Conservation (phyloP, 2,797 vertebrate species). For the Tympanoctomys barrerae region DNA sequence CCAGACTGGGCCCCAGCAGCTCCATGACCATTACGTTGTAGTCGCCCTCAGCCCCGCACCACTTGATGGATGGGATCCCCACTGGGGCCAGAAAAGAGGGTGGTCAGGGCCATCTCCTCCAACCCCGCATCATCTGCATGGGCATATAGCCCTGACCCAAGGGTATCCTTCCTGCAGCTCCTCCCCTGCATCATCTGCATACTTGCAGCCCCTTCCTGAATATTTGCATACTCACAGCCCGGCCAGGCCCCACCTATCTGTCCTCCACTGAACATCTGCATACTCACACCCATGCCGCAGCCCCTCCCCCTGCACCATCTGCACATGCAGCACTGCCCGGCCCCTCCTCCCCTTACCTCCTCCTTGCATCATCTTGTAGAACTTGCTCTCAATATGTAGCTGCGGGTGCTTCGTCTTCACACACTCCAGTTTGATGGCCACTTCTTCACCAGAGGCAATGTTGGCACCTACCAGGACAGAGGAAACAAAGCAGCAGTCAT, state of each 20-base stretch:
- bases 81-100: slow-evolving; percentile 87
- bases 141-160: background rate
- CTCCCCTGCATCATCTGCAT: slow-evolving; percentile 95
- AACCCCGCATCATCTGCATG: fast-evolving
- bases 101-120: background rate
- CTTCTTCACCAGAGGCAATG: slow-evolving; percentile 97
- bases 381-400: slow-evolving; percentile 99
- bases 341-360: slow-evolving; percentile 91
- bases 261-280: slow-evolving; percentile 94
- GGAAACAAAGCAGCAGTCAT: background rate
- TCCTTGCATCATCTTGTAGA: slow-evolving; percentile 99
- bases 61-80: slow-evolving; percentile 98
- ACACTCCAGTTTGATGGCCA: slow-evolving; percentile 98
- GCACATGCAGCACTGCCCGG: no score
- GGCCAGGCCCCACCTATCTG: no score
- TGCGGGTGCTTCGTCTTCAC: slow-evolving; percentile 99
- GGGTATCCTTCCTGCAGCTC: slow-evolving; percentile 84
- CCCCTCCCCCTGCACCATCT: no score
- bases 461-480: slow-evolving; percentile 92
- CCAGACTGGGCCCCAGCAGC: slow-evolving; percentile 96
- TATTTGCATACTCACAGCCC: no score
- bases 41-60: slow-evolving; percentile 98
- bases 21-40: slow-evolving; percentile 99
- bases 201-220: background rate
- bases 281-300: no score